Conservation (phyloP, 2,113 vertebrate species). For the Sceloporus tristichus region DNA sequence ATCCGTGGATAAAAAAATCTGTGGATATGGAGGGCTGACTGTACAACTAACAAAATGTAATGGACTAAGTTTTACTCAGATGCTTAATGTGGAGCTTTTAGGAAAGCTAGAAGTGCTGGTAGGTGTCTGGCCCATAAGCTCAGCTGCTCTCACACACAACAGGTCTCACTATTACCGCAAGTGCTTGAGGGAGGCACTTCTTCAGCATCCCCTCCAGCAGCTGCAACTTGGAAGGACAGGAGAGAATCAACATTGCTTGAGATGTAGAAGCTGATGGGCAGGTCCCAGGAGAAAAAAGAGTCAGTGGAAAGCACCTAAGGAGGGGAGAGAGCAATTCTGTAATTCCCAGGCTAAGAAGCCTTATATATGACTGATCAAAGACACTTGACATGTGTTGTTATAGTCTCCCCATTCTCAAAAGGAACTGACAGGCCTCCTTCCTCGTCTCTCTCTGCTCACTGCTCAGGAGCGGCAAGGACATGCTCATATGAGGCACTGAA, state of each 20-base stretch:
- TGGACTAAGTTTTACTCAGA: neutral
- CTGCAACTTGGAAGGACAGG: slow-evolving; percentile 17
- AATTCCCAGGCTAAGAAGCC: neutral
- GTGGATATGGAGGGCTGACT: no score
- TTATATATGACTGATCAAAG: neutral
- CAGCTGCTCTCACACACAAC: neutral
- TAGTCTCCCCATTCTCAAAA: neutral
- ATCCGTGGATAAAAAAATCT: no score
- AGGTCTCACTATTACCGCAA: neutral
- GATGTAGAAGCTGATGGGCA: neutral
- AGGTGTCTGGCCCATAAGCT: neutral
- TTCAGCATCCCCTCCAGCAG: neutral
- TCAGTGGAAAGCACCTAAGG: neutral
- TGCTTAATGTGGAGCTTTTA: neutral
- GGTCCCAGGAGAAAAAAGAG: neutral
- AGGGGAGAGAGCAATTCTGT: neutral
- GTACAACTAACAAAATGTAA: neutral
- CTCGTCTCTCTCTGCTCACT: no score
- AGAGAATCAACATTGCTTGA: slow-evolving; percentile 16
- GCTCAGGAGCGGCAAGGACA: neutral
- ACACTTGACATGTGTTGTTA: neutral
- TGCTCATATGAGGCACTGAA: no score
- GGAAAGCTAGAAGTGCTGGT: neutral
- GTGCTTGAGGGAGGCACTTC: slow-evolving; percentile 2
- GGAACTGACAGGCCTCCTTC: neutral